Evolutionary conservation across 2,113 vertebrate species (phyloP).

Genomic region (Nanorana parkeri): DNA sequence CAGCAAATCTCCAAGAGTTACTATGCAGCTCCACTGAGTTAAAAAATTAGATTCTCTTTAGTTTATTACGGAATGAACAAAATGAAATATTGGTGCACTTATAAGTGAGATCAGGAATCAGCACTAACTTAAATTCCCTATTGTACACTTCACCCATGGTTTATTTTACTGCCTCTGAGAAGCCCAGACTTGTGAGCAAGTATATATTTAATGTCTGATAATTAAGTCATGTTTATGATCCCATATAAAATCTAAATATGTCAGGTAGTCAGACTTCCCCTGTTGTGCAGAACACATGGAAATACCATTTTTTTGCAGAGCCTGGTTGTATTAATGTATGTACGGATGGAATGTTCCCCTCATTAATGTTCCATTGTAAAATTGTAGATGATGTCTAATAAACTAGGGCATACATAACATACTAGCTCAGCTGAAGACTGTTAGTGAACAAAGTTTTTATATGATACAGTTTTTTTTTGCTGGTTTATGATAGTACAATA

Average conservation of each 20-base stretch:
- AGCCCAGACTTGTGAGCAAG: conserved; percentile 19
- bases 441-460: too few species aligned
- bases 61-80: conserved; percentile 55
- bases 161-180: conserved; percentile 45
- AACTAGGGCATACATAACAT: too few species aligned
- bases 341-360: background rate
- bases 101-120: conserved; percentile 40
- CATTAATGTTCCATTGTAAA: background rate
- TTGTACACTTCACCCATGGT: conserved; percentile 47
- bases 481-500: too few species aligned
- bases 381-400: background rate
- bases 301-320: background rate
- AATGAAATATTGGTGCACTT: conserved; percentile 61
- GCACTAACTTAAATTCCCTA: conserved; percentile 45
- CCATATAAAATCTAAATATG: conserved; percentile 25
- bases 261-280: conserved; percentile 6
- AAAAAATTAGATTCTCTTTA: conserved; percentile 70
- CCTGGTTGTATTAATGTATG: background rate
- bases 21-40: conserved; percentile 70
- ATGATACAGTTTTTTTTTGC: too few species aligned
- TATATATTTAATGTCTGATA: conserved; percentile 30
- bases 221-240: conserved; percentile 42
- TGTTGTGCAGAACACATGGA: conserved; percentile 10
- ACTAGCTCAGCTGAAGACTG: too few species aligned
- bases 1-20: conserved; percentile 65